Conservation (phyloP, 2,888 invertebrate species). For the Brachyptera risi region DNA sequence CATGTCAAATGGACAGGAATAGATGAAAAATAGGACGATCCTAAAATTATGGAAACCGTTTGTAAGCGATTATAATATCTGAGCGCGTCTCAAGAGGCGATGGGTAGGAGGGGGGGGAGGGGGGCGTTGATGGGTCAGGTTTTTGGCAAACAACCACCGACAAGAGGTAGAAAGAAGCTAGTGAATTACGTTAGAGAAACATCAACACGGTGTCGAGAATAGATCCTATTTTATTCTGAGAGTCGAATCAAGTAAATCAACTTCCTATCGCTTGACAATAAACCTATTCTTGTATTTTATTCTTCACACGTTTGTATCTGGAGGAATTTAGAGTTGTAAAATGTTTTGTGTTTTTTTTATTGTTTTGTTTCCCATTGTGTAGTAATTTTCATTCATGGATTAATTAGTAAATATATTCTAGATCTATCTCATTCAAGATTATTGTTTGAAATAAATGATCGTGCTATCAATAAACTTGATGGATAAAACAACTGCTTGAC, state of each 20-base stretch:
- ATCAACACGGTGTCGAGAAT: not conserved
- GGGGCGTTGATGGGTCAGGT: too few species aligned
- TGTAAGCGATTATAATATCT: slow-evolving; percentile 21
- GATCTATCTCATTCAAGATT: too few species aligned
- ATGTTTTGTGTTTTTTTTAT: too few species aligned
- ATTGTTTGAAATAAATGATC: too few species aligned
- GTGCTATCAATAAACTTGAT: too few species aligned
- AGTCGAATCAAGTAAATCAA: not conserved
- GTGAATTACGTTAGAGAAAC: not conserved
- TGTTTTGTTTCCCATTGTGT: too few species aligned
- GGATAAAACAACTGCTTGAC: too few species aligned
- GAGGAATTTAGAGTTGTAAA: too few species aligned
- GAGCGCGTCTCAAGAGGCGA: not conserved
- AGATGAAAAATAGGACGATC: not conserved
- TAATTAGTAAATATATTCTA: too few species aligned
- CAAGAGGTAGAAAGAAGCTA: not conserved
- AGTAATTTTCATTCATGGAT: too few species aligned
- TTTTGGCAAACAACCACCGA: not conserved
- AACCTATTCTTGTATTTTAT: not conserved
- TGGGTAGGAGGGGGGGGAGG: not conserved
- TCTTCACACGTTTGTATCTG: not conserved
- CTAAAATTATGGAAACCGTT: slow-evolving; percentile 17
- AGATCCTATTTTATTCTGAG: too few species aligned
- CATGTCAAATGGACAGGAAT: slow-evolving; percentile 4
- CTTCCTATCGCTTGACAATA: slow-evolving; percentile 5